These are phyloP conservation scores for Laticauda colubrina DNA, from an alignment of 2,113 vertebrate genomes.

Conservation along the genomic window DNA sequence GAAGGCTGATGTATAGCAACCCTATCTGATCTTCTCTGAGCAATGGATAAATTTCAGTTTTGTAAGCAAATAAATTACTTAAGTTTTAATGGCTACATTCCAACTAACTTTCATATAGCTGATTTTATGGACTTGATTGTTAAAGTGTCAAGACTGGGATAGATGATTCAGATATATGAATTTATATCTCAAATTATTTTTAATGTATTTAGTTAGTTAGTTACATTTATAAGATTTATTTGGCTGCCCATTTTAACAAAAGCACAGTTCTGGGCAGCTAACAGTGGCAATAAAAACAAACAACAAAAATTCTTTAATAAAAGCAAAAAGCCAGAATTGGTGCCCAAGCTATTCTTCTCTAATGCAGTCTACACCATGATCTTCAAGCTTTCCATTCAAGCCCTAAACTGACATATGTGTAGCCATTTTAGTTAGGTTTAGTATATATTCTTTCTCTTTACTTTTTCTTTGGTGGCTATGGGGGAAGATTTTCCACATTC, in stretches of 20 bases:
- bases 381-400: background rate
- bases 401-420: too few relatives aligned
- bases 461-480: too few relatives aligned
- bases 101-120: background rate
- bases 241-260: background rate
- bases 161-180: background rate
- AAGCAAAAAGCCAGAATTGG: background rate
- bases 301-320: background rate
- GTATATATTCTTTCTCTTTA: too few relatives aligned
- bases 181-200: background rate
- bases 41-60: background rate
- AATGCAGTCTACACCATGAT: background rate
- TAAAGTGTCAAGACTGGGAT: background rate
- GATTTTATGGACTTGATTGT: background rate
- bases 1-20: background rate
- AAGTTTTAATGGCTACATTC: background rate
- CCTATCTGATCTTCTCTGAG: background rate
- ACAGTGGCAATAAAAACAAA: background rate
- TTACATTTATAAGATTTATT: background rate
- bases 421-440: too few relatives aligned
- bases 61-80: background rate
- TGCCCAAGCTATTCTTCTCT: background rate
- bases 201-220: background rate
- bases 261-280: background rate
- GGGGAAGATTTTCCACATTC: too few relatives aligned